These are phyloP conservation scores for Ciconia boyciana DNA, from an alignment of 2,113 vertebrate species.

Conservation along the genomic window DNA sequence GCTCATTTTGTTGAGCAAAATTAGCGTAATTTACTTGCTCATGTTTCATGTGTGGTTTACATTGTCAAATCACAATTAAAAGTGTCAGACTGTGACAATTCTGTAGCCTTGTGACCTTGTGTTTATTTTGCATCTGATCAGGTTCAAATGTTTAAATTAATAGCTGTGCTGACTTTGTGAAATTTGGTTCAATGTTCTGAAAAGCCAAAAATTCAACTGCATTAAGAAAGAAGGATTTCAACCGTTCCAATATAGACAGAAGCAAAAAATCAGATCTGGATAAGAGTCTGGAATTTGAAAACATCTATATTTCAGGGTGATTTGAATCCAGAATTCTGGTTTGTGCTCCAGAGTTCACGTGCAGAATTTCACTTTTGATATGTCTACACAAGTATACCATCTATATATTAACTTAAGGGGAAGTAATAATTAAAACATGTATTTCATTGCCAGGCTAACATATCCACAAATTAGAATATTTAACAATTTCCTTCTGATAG, in stretches of 20 bases:
- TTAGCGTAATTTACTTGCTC: background rate
- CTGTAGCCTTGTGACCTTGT: background rate
- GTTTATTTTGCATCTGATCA: background rate
- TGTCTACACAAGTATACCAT: background rate
- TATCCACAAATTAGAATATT: background rate
- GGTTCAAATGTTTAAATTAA: background rate
- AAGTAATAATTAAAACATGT: background rate
- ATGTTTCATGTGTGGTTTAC: background rate
- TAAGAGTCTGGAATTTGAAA: background rate
- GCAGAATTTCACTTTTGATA: background rate
- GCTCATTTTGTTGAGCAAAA: background rate
- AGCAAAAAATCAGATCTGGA: background rate
- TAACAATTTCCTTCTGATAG: background rate
- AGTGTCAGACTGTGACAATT: background rate
- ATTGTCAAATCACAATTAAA: background rate
- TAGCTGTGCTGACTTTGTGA: background rate
- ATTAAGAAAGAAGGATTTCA: background rate
- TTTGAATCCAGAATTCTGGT: background rate
- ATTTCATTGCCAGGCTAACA: background rate
- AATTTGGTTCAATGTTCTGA: background rate
- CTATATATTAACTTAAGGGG: background rate
- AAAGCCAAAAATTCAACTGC: background rate
- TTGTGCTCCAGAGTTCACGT: background rate
- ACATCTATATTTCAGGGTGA: background rate
- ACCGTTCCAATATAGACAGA: background rate